Conservation (phyloP, 2,888 invertebrate species). For the Spisula subtruncata region DNA sequence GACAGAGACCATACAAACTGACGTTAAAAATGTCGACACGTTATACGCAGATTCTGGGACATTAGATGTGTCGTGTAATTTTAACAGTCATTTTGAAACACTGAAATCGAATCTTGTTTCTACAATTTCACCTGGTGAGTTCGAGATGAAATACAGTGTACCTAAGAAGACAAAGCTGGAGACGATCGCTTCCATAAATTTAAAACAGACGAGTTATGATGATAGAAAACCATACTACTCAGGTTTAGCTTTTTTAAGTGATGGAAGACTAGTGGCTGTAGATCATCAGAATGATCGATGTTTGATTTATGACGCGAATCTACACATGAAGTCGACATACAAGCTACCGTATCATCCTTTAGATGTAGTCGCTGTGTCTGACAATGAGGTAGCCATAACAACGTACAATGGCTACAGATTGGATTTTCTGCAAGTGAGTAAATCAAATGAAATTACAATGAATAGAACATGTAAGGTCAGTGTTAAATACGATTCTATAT, state of each 20-base stretch:
- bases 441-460: slow-evolving; percentile 26
- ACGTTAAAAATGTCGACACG: no score
- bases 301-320: slow-evolving; percentile 20
- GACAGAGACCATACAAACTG: no score
- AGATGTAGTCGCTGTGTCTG: slow-evolving; percentile 29
- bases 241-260: slow-evolving; percentile 22
- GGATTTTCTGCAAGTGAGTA: slow-evolving; percentile 16
- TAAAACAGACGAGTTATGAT: slow-evolving; percentile 4
- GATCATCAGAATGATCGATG: slow-evolving; percentile 21
- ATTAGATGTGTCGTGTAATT: no score
- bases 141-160: background rate
- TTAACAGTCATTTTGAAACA: no score
- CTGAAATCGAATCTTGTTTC: no score
- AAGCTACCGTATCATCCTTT: background rate
- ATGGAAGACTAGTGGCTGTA: background rate
- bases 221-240: background rate
- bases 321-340: background rate
- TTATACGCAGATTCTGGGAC: no score
- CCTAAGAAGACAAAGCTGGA: background rate
- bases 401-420: background rate
- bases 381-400: slow-evolving; percentile 21
- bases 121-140: no score
- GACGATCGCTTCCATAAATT: background rate
- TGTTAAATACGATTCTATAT: background rate
- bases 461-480: no score